phyloP scores from a whole-genome alignment of 2,888 invertebrate species.

The Nymphalis urticae region DNA sequence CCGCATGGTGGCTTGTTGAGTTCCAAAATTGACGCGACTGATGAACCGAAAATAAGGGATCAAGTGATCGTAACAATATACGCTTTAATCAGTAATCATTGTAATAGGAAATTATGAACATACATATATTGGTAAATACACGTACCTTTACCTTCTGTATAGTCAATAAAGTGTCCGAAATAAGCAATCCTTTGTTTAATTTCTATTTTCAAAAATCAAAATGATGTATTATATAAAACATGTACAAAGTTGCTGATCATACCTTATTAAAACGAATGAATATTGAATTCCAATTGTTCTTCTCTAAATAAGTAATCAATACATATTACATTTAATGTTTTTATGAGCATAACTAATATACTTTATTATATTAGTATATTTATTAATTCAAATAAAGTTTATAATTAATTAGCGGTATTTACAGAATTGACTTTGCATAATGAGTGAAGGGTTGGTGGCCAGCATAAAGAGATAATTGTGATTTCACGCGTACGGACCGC shows the following conservation, averaged over 20 bases:
- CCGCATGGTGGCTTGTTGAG: slow-evolving; percentile 79
- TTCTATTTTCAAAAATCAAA: too few relatives aligned
- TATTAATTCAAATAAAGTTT: slow-evolving; percentile 5
- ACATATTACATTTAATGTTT: neutral
- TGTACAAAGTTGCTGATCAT: too few relatives aligned
- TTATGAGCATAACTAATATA: neutral
- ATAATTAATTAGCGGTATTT: slow-evolving; percentile 52
- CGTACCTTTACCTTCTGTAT: too few relatives aligned
- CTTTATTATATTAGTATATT: too few relatives aligned
- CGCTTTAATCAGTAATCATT: slow-evolving; percentile 28
- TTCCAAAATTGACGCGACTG: slow-evolving; percentile 73
- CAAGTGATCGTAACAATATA: slow-evolving; percentile 39
- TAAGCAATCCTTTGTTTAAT: too few relatives aligned
- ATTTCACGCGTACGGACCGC: slow-evolving; percentile 75
- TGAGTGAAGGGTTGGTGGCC: slow-evolving; percentile 62
- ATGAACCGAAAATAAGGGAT: slow-evolving; percentile 59
- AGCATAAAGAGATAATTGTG: slow-evolving; percentile 74
- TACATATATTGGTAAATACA: neutral
- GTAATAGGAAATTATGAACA: slow-evolving; percentile 13
- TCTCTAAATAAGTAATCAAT: too few relatives aligned
- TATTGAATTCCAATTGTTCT: too few relatives aligned
- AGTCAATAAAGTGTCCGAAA: too few relatives aligned
- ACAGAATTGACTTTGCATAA: slow-evolving; percentile 73
- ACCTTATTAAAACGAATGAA: too few relatives aligned
- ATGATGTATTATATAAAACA: too few relatives aligned